Evolutionary conservation across 2,888 invertebrate species (phyloP), one percentile per base, ranked within the genome.

Genomic region (Andrena flavipes): DNA sequence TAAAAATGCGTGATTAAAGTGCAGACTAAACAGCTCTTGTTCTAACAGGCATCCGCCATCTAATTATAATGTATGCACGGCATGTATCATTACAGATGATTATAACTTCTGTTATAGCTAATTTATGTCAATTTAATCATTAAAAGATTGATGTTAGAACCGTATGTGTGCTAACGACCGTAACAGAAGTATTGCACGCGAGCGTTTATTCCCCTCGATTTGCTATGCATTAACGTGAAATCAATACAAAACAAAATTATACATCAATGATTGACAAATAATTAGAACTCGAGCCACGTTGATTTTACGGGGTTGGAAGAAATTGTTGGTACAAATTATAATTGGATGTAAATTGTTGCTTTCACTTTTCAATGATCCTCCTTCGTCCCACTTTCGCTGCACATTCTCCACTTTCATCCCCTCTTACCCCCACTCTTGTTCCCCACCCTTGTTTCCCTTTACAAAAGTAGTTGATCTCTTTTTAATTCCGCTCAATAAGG

Each of bases 241-340:
- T 51, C 51, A 20, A 51, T 51, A 51, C 51, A 51, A 51, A 51
- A 20, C 51, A 51, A 51, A 20, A 51, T 51, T 51, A 51, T 20
- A 51, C 8, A 20, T 51, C 20, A 20, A 51, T 51, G 8, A 51
- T 51, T 51, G 51, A 51, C 20, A 51, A 51, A 20, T 91, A 89
- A 92, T 91, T 91, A 90, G 87, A 91, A 89, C 87, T 86, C 88
- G 85, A 89, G 87, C 80, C 83, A 84, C 87, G 84, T 85, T 79
- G 80, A 79, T 71, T 69, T 88, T 86, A 82, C 85, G 87, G 84
- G 84, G 83, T 88, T 87, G 88, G 91, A 92, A 92, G 89, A 91
- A 87, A 91, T 90, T 88, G 90, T 91, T 91, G 90, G 85, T 84
- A 85, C 79, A 80, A 84, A 70, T 87, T 84, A 88, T 91, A 91